phyloP scores from a whole-genome alignment of 2,888 invertebrate species.

The Mesoligia furuncula region DNA sequence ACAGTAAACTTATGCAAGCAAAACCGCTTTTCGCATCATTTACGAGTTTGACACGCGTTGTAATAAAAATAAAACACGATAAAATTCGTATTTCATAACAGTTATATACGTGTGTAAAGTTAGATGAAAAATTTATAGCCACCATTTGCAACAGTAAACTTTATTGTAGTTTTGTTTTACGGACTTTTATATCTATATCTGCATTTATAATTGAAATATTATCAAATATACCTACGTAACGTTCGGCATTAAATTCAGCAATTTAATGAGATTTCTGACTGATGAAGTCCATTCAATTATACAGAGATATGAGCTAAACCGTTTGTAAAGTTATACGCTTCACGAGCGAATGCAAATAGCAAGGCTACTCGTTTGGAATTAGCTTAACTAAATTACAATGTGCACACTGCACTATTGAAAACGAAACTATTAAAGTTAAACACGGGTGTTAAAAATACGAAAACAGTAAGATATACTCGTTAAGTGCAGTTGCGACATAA shows the following conservation, averaged over 20 bases:
- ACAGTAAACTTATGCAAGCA: slow-evolving; percentile 13
- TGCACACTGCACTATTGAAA: slow-evolving; percentile 14
- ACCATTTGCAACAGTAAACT: slow-evolving; percentile 35
- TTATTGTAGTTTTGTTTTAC: slow-evolving; percentile 50
- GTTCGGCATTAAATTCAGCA: slow-evolving; percentile 6
- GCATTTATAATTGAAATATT: slow-evolving; percentile 35
- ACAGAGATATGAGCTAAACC: slow-evolving; percentile 43
- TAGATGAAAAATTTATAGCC: slow-evolving; percentile 49
- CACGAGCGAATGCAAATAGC: slow-evolving; percentile 42
- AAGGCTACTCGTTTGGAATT: slow-evolving; percentile 28
- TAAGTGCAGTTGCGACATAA: slow-evolving; percentile 75
- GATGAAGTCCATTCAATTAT: slow-evolving; percentile 42
- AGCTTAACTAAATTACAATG: slow-evolving; percentile 27
- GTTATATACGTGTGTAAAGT: slow-evolving; percentile 35
- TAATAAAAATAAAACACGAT: slow-evolving; percentile 15
- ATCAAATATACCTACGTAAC: slow-evolving; percentile 2
- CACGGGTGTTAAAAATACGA: background rate
- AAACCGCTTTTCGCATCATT: slow-evolving; percentile 27
- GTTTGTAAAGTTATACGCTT: slow-evolving; percentile 45
- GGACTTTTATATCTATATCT: slow-evolving; percentile 15
- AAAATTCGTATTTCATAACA: slow-evolving; percentile 26
- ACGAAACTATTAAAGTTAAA: slow-evolving; percentile 18
- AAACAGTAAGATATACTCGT: slow-evolving; percentile 64
- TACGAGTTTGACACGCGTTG: slow-evolving; percentile 15
- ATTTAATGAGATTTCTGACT: slow-evolving; percentile 24